A percentile compares a stretch with the other conserved stretches of the same genome.
Evolutionary conservation across 1,140 invertebrate species (phyloP).

Genomic region (Vanessa atalanta): DNA sequence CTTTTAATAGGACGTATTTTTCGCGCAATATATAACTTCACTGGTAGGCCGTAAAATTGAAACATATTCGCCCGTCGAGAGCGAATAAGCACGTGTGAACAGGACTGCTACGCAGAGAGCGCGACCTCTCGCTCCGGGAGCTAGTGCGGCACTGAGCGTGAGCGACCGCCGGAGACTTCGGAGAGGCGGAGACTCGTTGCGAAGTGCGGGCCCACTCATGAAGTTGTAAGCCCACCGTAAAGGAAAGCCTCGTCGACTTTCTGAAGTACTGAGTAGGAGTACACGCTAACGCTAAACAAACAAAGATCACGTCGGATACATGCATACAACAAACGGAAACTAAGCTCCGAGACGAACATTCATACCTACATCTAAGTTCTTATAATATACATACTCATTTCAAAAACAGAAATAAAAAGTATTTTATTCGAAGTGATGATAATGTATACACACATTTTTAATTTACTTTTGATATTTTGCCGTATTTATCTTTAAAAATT

Average conservation of each 20-base stretch:
- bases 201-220: conserved; percentile 49
- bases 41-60: conserved; percentile 25
- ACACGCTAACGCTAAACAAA: no score
- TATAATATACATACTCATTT: no score
- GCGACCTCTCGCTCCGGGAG: conserved; percentile 45
- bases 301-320: no score
- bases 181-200: conserved; percentile 23
- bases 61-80: conserved; percentile 40
- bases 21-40: conserved; percentile 13
- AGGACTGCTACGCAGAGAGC: conserved; percentile 14
- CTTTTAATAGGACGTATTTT: conserved; percentile 3
- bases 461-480: no score
- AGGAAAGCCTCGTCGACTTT: not conserved
- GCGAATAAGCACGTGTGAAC: conserved; percentile 49
- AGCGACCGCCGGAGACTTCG: not conserved
- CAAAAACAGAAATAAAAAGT: no score
- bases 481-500: no score
- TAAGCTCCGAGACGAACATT: no score
- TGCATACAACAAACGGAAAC: not conserved
- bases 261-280: no score
- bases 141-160: conserved; percentile 42
- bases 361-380: no score
- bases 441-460: no score
- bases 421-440: no score
- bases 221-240: not conserved